phyloP scores from a whole-genome alignment of 2,113 vertebrate species.

The human (Homo sapiens) region GRCh38 chr4:141054501-141055000 shows the following conservation, averaged over 20 bases:
- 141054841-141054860: background rate
- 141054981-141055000: background rate
- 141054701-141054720: background rate
- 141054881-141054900: background rate
- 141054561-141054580: background rate
- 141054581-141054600: background rate
- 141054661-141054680: background rate
- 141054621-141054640: background rate
- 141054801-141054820: conserved; percentile 1
- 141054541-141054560: background rate
- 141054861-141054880: conserved; percentile 36
- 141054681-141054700: background rate
- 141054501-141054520: background rate
- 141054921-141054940: background rate
- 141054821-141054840: conserved; percentile 20
- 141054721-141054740: background rate
- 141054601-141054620: background rate
- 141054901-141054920: background rate
- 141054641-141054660: background rate
- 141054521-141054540: background rate
- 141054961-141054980: background rate
- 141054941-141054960: background rate
- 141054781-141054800: conserved; percentile 39
- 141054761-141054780: conserved; percentile 23
- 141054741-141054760: conserved; percentile 39